Percentiles rank a stretch among this genome's conserved stretches.
Conservation (phyloP, 2,797 vertebrate genomes). For the Acridotheres tristis region DNA sequence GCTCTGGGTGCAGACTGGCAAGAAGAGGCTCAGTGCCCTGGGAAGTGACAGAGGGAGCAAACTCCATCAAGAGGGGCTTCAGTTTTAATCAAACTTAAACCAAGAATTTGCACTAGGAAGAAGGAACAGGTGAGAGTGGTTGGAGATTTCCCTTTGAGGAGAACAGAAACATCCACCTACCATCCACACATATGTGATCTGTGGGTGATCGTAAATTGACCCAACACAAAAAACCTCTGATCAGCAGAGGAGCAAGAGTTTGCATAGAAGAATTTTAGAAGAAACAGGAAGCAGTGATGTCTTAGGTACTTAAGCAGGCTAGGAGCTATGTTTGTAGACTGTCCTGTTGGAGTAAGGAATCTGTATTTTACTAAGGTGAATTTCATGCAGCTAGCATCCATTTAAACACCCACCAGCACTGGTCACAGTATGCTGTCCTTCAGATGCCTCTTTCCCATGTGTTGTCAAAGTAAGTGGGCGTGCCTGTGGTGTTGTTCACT, state of each 20-base stretch:
- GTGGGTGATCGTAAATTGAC: rapidly evolving
- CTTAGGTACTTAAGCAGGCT: neutral
- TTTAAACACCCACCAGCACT: neutral
- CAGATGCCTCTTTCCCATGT: neutral
- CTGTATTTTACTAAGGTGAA: neutral
- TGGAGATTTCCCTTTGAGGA: neutral
- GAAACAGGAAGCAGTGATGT: neutral
- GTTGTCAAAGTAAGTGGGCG: neutral
- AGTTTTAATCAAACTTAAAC: neutral
- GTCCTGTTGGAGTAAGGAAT: neutral
- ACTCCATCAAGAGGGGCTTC: neutral
- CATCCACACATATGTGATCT: neutral
- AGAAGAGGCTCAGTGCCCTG: neutral
- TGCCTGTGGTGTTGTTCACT: neutral
- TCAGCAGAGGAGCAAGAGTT: neutral
- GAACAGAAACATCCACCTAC: neutral
- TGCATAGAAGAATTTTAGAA: neutral
- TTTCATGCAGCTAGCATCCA: neutral
- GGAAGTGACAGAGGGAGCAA: neutral
- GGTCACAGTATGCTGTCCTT: neutral
- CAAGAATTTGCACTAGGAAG: neutral
- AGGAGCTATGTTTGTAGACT: neutral
- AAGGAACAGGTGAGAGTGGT: neutral
- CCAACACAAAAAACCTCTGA: neutral
- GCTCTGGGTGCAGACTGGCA: neutral